Evolutionary conservation across 1,140 invertebrate species (phyloP), one percentile per base, ranked within the genome.

Genomic region (Chironomus striatipennis): DNA sequence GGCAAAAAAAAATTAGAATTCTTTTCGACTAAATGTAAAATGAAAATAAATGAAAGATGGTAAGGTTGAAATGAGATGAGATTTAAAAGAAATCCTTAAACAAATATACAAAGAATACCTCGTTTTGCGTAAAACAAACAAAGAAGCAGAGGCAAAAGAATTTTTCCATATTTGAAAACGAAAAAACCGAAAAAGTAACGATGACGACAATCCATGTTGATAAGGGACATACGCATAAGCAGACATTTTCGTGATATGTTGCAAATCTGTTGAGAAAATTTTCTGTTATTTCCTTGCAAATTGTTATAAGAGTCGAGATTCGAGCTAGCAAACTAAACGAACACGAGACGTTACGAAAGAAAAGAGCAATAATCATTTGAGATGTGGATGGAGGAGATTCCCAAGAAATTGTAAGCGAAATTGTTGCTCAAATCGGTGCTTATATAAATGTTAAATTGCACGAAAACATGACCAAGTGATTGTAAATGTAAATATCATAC

Each of bases 401-500:
- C 47, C n/a, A 12, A n/a, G n/a, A n/a, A 57, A 57, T n/a, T 57
- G 47, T 57, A 12, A 57, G 47, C n/a, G 12, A 57, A 34, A 57
- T 47, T 57, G 47, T 4, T n/a, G 10, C 47, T 70, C 17, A 70
- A 70, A 70, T 70, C 17, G 65, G 65, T 70, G 20, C 65, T 70
- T 21, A 70, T 10, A 70, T 70, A 8, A 57, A 70, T 70, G 65
- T 70, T 70, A 70, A 70, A 70, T 70, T 70, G 65, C 65, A 70
- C 17, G 65, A 70, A 70, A 70, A 70, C 65, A 70, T 20, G 65
- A 70, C 65, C 65, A 70, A 70, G 20, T 70, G 65, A 70, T 70
- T 70, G 65, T 70, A 70, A 70, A 70, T 70, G 65, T 70, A 70
- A 70, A 70, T 70, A 70, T 70, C 20, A 70, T 21, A 20, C n/a